Evolutionary conservation across 2,797 vertebrate species (phyloP).

Genomic region (Sebastes nivosus): DNA sequence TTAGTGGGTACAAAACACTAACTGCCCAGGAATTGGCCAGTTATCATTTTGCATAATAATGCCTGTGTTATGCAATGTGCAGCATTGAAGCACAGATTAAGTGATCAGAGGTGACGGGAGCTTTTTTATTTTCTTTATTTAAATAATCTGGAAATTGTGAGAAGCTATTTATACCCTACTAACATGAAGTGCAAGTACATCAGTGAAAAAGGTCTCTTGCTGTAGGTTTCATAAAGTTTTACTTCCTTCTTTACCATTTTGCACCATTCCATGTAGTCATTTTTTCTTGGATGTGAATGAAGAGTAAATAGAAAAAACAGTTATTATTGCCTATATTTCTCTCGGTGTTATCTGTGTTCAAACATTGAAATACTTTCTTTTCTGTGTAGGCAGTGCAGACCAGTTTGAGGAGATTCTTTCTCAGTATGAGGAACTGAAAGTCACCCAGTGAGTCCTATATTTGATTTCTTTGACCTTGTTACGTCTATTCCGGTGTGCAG

Average conservation of each 20-base stretch:
- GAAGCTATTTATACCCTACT: background rate
- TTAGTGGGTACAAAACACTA: background rate
- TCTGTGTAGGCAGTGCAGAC: slow-evolving; percentile 73
- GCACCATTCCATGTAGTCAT: background rate
- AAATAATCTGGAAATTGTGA: background rate
- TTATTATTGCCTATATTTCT: background rate
- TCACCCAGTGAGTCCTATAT: slow-evolving; percentile 77
- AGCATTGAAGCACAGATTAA: background rate
- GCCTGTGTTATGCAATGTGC: background rate
- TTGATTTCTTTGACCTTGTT: slow-evolving; percentile 4
- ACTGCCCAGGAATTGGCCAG: background rate
- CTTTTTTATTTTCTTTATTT: background rate
- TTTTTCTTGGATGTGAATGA: background rate
- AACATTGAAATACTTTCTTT: background rate
- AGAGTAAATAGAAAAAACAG: background rate
- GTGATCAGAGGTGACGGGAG: background rate
- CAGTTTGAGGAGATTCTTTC: slow-evolving; percentile 84
- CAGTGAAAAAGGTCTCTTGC: background rate
- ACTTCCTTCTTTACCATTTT: slow-evolving; percentile 11
- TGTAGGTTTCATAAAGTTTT: background rate
- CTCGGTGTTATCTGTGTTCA: background rate
- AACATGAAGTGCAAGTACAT: slow-evolving; percentile 12
- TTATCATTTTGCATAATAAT: background rate
- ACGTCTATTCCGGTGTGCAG: background rate
- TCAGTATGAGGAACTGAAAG: slow-evolving; percentile 86